These are phyloP conservation scores for Cyprinodon diabolis DNA, from an alignment of 2,797 vertebrate species.

Conservation along the genomic window DNA sequence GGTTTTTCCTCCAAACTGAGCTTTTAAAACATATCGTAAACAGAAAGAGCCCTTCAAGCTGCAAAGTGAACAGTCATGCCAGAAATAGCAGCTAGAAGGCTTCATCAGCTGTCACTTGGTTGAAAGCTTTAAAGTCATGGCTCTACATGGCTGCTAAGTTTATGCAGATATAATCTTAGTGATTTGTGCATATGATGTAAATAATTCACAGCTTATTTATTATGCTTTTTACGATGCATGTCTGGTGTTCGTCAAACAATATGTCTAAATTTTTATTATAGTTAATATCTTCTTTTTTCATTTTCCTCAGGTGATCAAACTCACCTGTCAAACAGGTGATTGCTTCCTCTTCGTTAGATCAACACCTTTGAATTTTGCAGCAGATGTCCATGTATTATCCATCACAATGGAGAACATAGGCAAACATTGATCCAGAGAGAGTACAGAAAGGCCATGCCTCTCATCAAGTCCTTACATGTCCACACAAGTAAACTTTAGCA, in stretches of 20 bases:
- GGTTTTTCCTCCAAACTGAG: background rate
- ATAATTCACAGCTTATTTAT: background rate
- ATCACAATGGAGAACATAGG: conserved; percentile 16
- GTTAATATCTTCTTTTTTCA: background rate
- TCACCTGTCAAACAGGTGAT: conserved; percentile 34
- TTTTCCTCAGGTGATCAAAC: conserved; percentile 10
- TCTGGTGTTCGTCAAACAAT: conserved; percentile 9
- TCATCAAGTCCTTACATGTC: background rate
- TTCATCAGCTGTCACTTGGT: conserved; percentile 7
- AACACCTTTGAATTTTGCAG: conserved; percentile 36
- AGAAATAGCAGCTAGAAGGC: conserved; percentile 18
- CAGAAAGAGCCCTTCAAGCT: conserved; percentile 2
- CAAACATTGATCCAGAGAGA: conserved; percentile 13
- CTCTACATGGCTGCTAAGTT: background rate
- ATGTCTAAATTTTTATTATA: background rate
- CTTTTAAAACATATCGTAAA: background rate
- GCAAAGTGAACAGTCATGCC: conserved; percentile 8
- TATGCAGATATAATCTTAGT: background rate
- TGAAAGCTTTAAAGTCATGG: background rate
- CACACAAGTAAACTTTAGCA: background rate
- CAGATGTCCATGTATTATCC: conserved; percentile 27
- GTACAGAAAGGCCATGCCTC: background rate
- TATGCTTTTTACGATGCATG: background rate
- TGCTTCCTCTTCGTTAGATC: conserved; percentile 19
- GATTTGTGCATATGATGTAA: background rate